A percentile compares a stretch with the other conserved stretches of the same genome.
Evolutionary conservation across 2,797 vertebrate genomes (phyloP).

Genomic region (Amniataba percoides): DNA sequence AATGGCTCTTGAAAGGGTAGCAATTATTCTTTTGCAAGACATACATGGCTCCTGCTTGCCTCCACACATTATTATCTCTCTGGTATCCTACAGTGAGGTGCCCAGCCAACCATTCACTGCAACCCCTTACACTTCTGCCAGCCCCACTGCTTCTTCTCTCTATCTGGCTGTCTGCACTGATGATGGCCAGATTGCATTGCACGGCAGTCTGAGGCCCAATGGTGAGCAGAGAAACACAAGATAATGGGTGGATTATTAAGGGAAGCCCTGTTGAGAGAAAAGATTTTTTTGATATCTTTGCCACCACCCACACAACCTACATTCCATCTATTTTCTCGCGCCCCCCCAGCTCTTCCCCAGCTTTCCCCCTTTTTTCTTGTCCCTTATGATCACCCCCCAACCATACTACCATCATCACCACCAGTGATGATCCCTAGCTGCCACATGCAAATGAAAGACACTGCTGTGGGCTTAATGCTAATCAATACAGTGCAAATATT

Average conservation of each 20-base stretch:
- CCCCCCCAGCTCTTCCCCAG: constrained; percentile 6
- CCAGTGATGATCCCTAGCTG: constrained; percentile 55
- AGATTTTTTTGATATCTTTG: constrained; percentile 69
- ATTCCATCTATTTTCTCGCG: constrained; percentile 55
- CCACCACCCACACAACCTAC: constrained; percentile 68
- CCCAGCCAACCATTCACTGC: constrained; percentile 82
- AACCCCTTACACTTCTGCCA: constrained; percentile 78
- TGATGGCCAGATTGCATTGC: constrained; percentile 76
- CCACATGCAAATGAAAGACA: constrained; percentile 77
- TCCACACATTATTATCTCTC: constrained; percentile 86
- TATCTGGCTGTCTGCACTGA: constrained; percentile 76
- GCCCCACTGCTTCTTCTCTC: constrained; percentile 75
- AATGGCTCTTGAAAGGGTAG: constrained; percentile 86
- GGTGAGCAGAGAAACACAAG: constrained; percentile 75
- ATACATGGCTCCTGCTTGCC: constrained; percentile 83
- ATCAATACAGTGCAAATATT: constrained; percentile 82
- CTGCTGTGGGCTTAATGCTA: constrained; percentile 75
- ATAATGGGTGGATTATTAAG: constrained; percentile 83
- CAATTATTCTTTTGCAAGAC: constrained; percentile 88
- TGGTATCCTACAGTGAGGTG: constrained; percentile 83
- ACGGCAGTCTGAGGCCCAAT: constrained; percentile 62
- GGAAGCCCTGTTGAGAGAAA: constrained; percentile 77
- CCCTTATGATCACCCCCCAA: constrained; percentile 22
- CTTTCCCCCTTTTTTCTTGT: constrained; percentile 22
- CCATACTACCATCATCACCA: constrained; percentile 4